A percentile compares a stretch with the other conserved stretches of the same genome.
Evolutionary conservation across 2,797 vertebrate genomes (phyloP).

Genomic region (Lacerta bilineata): DNA sequence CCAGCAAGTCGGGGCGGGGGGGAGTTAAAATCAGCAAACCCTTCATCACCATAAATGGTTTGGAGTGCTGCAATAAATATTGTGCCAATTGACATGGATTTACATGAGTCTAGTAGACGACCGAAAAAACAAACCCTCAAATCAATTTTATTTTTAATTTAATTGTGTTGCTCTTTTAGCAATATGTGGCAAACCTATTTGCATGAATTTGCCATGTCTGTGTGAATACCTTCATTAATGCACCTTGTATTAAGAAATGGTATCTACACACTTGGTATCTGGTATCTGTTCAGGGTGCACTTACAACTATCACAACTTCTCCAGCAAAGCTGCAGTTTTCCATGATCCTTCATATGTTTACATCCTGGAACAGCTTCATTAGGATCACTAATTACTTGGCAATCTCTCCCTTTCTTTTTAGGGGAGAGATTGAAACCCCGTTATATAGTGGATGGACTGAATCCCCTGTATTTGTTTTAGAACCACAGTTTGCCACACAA

Average conservation of each 20-base stretch:
- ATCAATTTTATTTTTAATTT: not conserved
- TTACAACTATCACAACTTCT: not conserved
- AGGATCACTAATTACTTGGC: not conserved
- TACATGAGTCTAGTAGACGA: too few relatives aligned
- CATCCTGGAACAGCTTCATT: not conserved
- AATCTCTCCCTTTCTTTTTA: not conserved
- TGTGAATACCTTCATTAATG: too few relatives aligned
- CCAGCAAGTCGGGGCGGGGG: too few relatives aligned
- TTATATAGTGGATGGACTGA: not conserved
- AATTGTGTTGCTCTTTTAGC: not conserved
- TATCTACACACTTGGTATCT: not conserved
- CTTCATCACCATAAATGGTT: not conserved
- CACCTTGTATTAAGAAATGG: not conserved
- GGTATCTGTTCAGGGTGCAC: not conserved
- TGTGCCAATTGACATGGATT: not conserved
- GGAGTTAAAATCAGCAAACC: not conserved
- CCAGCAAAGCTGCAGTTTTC: not conserved
- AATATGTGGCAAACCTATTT: not conserved
- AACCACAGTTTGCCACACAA: not conserved
- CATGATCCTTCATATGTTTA: not conserved
- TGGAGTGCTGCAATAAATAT: not conserved
- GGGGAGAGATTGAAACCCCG: not conserved
- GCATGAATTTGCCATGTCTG: not conserved
- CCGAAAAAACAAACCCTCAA: not conserved
- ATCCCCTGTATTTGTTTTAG: not conserved